These are phyloP conservation scores for Ommatoiulus sabulosus DNA, from an alignment of 2,888 invertebrate species.

Conservation along the genomic window DNA sequence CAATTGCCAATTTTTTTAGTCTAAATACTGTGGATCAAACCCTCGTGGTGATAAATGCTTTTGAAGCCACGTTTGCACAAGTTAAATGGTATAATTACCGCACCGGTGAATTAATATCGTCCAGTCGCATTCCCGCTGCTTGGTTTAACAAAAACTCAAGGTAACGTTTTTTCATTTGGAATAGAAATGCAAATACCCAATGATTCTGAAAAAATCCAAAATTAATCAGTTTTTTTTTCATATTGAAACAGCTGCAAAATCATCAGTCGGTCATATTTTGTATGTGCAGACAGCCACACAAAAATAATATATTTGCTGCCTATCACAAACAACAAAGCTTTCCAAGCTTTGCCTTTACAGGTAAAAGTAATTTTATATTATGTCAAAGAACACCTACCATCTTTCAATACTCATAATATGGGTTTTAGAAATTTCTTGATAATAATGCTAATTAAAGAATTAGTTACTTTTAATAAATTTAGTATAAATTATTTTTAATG, in stretches of 20 bases:
- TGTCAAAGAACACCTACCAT: background rate
- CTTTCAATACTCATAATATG: no score
- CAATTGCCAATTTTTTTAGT: background rate
- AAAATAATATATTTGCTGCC: conserved; percentile 59
- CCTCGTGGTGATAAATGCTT: background rate
- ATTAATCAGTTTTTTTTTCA: conserved; percentile 49
- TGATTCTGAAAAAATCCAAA: background rate
- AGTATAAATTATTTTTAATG: no score
- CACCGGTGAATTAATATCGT: conserved; percentile 73
- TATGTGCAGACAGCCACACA: conserved; percentile 60
- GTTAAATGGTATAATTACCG: conserved; percentile 75
- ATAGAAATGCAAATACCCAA: background rate
- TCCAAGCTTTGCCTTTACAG: conserved; percentile 17
- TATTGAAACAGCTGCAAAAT: conserved; percentile 59
- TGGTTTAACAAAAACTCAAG: conserved; percentile 71
- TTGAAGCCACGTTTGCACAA: conserved; percentile 73
- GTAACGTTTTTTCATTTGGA: conserved; percentile 61
- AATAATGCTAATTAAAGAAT: no score
- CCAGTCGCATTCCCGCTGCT: conserved; percentile 73
- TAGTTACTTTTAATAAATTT: no score
- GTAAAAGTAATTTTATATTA: background rate
- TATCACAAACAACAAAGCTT: conserved; percentile 60
- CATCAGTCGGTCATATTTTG: conserved; percentile 59
- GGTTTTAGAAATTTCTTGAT: no score
- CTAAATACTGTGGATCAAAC: conserved; percentile 10